Evolutionary conservation across 2,113 vertebrate genomes (phyloP).

Genomic region (Raja brachyura): DNA sequence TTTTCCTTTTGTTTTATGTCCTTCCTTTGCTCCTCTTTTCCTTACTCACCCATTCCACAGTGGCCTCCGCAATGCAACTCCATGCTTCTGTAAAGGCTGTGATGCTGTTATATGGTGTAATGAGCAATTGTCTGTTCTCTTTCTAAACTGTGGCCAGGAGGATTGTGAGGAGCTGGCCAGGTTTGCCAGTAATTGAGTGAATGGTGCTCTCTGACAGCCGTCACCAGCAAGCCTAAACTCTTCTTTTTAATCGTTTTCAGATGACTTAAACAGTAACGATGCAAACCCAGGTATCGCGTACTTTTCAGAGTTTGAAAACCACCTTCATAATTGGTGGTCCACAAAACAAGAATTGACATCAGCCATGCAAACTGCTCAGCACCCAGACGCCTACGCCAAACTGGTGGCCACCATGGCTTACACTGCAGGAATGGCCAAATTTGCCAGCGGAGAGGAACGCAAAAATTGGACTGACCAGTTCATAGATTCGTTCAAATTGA

Average conservation of each 20-base stretch:
- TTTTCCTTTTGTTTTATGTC: not conserved
- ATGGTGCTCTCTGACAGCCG: not conserved
- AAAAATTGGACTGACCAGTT: constrained; percentile 90
- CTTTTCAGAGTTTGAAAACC: constrained; percentile 57
- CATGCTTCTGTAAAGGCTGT: not conserved
- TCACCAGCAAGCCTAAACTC: constrained; percentile 4
- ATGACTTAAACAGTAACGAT: constrained; percentile 66
- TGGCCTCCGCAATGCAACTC: not conserved
- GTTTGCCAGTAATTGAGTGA: not conserved
- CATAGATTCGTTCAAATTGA: constrained; percentile 91
- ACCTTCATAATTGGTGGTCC: not conserved
- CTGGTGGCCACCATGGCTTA: constrained; percentile 93
- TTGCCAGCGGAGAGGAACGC: constrained; percentile 75
- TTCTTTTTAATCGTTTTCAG: constrained; percentile 64
- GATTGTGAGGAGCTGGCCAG: not conserved
- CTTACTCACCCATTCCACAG: too few relatives aligned
- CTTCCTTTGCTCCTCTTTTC: not conserved
- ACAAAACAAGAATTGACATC: not conserved
- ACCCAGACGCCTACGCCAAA: constrained; percentile 67
- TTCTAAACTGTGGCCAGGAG: not conserved
- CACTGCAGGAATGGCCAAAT: constrained; percentile 92
- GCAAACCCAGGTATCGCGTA: constrained; percentile 70
- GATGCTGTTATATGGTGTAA: not conserved
- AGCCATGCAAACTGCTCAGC: constrained; percentile 52
- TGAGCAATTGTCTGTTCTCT: not conserved